phyloP scores from a whole-genome alignment of 2,888 invertebrate genomes.

The Lamellibrachia columna region DNA sequence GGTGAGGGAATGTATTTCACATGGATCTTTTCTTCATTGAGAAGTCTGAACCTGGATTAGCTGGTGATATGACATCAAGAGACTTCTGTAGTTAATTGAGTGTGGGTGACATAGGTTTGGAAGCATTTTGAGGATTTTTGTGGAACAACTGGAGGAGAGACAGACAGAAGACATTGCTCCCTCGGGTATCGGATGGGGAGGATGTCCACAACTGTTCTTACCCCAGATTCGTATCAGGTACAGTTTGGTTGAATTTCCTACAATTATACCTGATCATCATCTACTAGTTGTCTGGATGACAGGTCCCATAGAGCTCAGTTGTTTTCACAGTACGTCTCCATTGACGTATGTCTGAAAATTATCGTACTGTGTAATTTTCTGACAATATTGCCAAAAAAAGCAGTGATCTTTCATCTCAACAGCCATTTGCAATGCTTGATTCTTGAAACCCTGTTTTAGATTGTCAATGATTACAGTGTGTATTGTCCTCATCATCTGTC shows the following conservation, averaged over 20 bases:
- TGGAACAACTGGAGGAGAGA: not conserved
- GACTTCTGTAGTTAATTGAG: not conserved
- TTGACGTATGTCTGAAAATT: too few species aligned
- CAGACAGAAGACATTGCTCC: not conserved
- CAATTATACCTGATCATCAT: not conserved
- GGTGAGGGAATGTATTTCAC: not conserved
- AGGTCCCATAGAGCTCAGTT: too few species aligned
- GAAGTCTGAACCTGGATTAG: not conserved
- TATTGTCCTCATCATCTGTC: not conserved
- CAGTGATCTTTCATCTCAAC: not conserved
- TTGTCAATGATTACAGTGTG: not conserved
- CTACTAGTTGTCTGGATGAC: not conserved
- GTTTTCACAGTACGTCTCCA: too few species aligned
- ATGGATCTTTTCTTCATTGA: not conserved
- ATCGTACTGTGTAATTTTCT: not conserved
- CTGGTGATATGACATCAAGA: not conserved
- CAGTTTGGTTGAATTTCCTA: not conserved
- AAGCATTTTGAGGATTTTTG: not conserved
- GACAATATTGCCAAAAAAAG: too few species aligned
- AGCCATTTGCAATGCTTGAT: not conserved
- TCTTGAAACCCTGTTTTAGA: not conserved
- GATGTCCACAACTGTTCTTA: not conserved
- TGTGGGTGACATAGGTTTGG: not conserved
- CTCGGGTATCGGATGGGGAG: not conserved
- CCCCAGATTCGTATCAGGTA: not conserved